A percentile compares a stretch with the other conserved stretches of the same genome.
Conservation (phyloP, 1,140 invertebrate genomes). For the Leptoteleia sp. region DNA sequence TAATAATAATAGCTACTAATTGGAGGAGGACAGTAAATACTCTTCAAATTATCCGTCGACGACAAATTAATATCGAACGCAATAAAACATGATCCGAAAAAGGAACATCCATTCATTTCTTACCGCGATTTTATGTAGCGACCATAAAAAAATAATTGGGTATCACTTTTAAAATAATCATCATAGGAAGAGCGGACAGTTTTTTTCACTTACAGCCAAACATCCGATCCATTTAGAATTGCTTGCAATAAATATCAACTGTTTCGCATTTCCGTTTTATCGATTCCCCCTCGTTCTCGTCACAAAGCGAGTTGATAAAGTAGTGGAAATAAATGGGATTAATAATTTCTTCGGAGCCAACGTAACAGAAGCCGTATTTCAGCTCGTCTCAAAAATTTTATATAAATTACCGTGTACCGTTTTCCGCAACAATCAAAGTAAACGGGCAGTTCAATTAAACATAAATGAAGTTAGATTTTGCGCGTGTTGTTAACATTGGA, state of each 20-base stretch:
- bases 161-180: background rate
- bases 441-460: constrained; percentile 19
- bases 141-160: background rate
- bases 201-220: too few species aligned
- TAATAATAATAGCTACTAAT: too few species aligned
- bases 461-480: constrained; percentile 15
- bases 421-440: constrained; percentile 17
- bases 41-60: too few species aligned
- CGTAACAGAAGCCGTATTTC: background rate
- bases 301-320: background rate
- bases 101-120: too few species aligned
- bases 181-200: too few species aligned
- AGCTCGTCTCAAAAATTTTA: background rate
- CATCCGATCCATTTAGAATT: too few species aligned
- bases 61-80: too few species aligned
- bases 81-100: too few species aligned
- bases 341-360: background rate
- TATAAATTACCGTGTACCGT: constrained; percentile 6
- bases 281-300: background rate
- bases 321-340: background rate
- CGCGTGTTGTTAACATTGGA: constrained; percentile 14
- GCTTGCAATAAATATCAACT: constrained; percentile 4
- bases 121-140: too few species aligned
- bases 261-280: background rate
- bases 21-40: too few species aligned